Conservation (phyloP, 2,888 invertebrate species). For the Desoria tigrina region DNA sequence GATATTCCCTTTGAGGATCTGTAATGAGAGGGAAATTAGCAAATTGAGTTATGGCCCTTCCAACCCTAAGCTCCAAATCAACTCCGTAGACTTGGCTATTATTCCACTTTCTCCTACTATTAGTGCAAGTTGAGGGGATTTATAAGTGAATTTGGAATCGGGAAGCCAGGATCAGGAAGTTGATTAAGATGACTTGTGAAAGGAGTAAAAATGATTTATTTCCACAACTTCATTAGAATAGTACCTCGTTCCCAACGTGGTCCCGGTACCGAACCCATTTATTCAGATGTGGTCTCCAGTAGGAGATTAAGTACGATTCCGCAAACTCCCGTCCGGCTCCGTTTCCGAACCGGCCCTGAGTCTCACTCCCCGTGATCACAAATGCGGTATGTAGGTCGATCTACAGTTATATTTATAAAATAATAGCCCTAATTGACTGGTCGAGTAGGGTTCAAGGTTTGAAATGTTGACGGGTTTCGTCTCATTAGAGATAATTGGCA, state of each 20-base stretch:
- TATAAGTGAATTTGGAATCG: too few relatives aligned
- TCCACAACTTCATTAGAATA: slow-evolving; percentile 29
- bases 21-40: slow-evolving; percentile 54
- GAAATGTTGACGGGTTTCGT: too few relatives aligned
- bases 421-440: neutral
- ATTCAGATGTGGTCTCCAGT: slow-evolving; percentile 75
- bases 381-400: slow-evolving; percentile 76
- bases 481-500: too few relatives aligned
- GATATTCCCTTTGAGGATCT: slow-evolving; percentile 80
- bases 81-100: neutral
- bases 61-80: neutral
- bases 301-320: slow-evolving; percentile 79
- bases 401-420: slow-evolving; percentile 59
- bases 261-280: slow-evolving; percentile 82
- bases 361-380: slow-evolving; percentile 77
- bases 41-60: slow-evolving; percentile 16
- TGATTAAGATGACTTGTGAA: slow-evolving; percentile 6
- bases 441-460: neutral
- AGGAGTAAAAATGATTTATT: slow-evolving; percentile 14
- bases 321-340: slow-evolving; percentile 86
- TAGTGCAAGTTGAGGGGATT: neutral
- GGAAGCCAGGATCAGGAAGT: too few relatives aligned
- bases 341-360: slow-evolving; percentile 89
- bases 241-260: slow-evolving; percentile 77
- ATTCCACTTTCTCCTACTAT: neutral